Evolutionary conservation across 2,888 invertebrate species (phyloP).

Genomic region (Dilophus febrilis): DNA sequence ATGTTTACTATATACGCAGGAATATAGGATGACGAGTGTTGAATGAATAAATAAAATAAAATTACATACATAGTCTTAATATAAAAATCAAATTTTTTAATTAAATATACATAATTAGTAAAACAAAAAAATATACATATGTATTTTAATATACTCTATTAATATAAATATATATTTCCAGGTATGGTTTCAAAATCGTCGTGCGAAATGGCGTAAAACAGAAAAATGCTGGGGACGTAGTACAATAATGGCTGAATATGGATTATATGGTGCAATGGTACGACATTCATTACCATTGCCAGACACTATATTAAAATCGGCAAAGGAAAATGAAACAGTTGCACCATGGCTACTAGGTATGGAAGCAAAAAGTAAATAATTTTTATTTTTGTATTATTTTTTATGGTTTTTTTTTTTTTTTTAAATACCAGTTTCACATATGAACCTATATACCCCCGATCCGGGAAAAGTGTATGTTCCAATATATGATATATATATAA

Average conservation of each 20-base stretch:
- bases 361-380: slow-evolving; percentile 32
- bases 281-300: slow-evolving; percentile 95
- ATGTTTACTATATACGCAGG: no score
- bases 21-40: no score
- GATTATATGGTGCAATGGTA: slow-evolving; percentile 99
- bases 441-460: neutral
- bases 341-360: slow-evolving; percentile 98
- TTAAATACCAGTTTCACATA: slow-evolving; percentile 1
- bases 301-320: slow-evolving; percentile 94
- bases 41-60: no score
- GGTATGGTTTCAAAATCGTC: slow-evolving; percentile 92
- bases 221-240: slow-evolving; percentile 99
- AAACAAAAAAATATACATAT: no score
- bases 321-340: slow-evolving; percentile 90
- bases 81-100: no score
- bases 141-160: no score
- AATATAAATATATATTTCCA: no score
- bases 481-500: no score
- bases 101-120: no score
- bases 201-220: slow-evolving; percentile 98
- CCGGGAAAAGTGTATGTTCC: neutral
- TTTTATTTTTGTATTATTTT: slow-evolving; percentile 10
- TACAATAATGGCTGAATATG: slow-evolving; percentile 99
- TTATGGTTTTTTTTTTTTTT: slow-evolving; percentile 1
- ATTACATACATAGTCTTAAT: no score